A percentile compares a stretch with the other conserved stretches of the same genome.
These are phyloP conservation scores for Musca domestica DNA, from an alignment of 1,140 invertebrate species.

Conservation along the genomic window DNA sequence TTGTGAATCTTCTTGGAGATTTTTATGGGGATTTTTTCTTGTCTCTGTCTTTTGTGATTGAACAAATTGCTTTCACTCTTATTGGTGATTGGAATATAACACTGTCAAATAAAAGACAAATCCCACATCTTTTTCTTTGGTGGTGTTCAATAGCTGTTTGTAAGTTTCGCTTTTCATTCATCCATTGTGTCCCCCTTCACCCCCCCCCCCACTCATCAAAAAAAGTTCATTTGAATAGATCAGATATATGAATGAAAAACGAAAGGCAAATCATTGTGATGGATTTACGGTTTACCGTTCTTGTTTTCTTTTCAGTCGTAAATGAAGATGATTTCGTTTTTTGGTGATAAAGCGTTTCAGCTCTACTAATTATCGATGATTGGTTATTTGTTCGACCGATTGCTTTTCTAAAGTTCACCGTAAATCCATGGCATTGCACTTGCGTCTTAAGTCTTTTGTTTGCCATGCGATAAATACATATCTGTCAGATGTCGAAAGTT, in stretches of 20 bases:
- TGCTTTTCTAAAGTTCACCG: not conserved
- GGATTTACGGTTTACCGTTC: conserved; percentile 3
- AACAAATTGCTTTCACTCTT: conserved; percentile 18
- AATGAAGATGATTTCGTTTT: not conserved
- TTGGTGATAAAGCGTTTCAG: not conserved
- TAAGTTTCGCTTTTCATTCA: too few species aligned
- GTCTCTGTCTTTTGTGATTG: not conserved
- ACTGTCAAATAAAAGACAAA: not conserved
- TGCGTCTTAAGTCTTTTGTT: conserved; percentile 10
- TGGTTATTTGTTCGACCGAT: not conserved
- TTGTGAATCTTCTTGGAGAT: too few species aligned
- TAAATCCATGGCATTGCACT: not conserved
- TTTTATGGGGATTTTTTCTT: too few species aligned
- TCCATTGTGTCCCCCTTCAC: too few species aligned
- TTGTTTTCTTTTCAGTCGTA: not conserved
- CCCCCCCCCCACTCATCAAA: too few species aligned
- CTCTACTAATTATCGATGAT: not conserved
- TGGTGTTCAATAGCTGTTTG: too few species aligned
- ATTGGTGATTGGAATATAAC: not conserved
- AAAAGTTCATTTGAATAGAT: too few species aligned
- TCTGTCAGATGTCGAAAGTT: too few species aligned
- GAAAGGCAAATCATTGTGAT: too few species aligned
- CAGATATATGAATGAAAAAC: too few species aligned
- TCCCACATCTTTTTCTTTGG: not conserved
- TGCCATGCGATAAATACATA: not conserved